phyloP scores from a whole-genome alignment of 2,888 invertebrate genomes.

The Metellina segmentata region DNA sequence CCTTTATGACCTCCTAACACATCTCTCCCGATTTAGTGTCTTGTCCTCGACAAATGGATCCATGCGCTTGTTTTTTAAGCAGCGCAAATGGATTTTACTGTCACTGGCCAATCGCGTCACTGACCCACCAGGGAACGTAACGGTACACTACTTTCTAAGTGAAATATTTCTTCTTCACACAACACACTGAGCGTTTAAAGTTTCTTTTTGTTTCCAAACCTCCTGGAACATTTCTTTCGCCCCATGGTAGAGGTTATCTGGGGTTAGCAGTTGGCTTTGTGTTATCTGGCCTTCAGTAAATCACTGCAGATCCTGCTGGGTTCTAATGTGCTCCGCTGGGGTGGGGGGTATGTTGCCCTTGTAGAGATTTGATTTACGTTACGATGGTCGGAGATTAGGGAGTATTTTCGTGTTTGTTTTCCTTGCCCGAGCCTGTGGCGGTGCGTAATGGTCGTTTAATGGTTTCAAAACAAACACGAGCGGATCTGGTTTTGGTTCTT shows the following conservation, averaged over 20 bases:
- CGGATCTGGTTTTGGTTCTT: not conserved
- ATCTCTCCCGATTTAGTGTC: too few relatives aligned
- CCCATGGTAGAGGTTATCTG: conserved; percentile 44
- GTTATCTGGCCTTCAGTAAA: conserved; percentile 49
- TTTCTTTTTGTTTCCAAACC: conserved; percentile 28
- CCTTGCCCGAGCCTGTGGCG: not conserved
- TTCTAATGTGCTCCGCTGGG: not conserved
- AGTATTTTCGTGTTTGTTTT: conserved; percentile 12
- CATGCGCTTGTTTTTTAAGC: conserved; percentile 35
- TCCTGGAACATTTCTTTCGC: conserved; percentile 9
- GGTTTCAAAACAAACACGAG: conserved; percentile 42
- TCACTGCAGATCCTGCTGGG: conserved; percentile 36
- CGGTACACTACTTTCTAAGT: conserved; percentile 43
- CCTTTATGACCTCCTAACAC: too few relatives aligned
- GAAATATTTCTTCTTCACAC: conserved; percentile 1
- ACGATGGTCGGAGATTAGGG: not conserved
- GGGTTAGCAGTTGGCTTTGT: conserved; percentile 67
- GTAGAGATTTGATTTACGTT: conserved; percentile 26
- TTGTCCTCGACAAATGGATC: conserved; percentile 61
- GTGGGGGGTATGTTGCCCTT: not conserved
- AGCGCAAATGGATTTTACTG: conserved; percentile 30
- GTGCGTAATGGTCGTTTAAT: conserved; percentile 48
- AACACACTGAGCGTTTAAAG: conserved; percentile 7
- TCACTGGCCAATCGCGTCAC: conserved; percentile 21
- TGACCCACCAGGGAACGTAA: conserved; percentile 33